Evolutionary conservation across 2,113 vertebrate species (phyloP), one percentile per base, ranked within the genome.

Genomic region (Aplodontia rufa): DNA sequence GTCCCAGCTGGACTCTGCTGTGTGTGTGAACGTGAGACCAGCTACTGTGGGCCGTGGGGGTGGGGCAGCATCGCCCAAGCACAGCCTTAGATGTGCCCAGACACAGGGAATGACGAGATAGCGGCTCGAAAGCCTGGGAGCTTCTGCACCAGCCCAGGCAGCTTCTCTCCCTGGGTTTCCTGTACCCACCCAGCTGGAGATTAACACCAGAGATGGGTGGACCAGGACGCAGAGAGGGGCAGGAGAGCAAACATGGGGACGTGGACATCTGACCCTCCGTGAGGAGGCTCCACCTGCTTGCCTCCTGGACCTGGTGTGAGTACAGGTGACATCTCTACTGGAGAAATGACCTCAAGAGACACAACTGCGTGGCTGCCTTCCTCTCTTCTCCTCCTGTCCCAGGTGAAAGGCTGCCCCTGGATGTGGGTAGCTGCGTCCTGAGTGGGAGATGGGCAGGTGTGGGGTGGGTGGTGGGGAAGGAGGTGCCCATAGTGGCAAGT

Each of bases 21-120:
- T 68, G 60, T 0, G 0, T 0, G 1, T 7, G 37, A 42, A 47
- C 10, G 13, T 10, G 51, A 64, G 83, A 3, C 11, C n/a, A 51
- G 13, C 22, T 35, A 22, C 37, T 66, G 45, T 6, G 11, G 45
- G 42, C 32, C 45, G 26, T 19, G 47, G n/a, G n/a, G n/a, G n/a
- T n/a, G n/a, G n/a, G n/a, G n/a, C n/a, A n/a, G n/a, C n/a, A n/a
- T n/a, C n/a, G n/a, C n/a, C n/a, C n/a, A n/a, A n/a, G n/a, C n/a
- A n/a, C n/a, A n/a, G n/a, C n/a, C n/a, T n/a, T n/a, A n/a, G n/a
- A n/a, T n/a, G 0, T 51, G 51, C 51, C 51, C 51, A 51, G 51
- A 3, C 16, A 11, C 51, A 13, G 12, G 51, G 51, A 51, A 51
- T 1, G 51, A 51, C n/a, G 51, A 51, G 51, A 13, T 16, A 51